Evolutionary conservation across 2,888 invertebrate genomes (phyloP).

Genomic region (Euzetes globulus): DNA sequence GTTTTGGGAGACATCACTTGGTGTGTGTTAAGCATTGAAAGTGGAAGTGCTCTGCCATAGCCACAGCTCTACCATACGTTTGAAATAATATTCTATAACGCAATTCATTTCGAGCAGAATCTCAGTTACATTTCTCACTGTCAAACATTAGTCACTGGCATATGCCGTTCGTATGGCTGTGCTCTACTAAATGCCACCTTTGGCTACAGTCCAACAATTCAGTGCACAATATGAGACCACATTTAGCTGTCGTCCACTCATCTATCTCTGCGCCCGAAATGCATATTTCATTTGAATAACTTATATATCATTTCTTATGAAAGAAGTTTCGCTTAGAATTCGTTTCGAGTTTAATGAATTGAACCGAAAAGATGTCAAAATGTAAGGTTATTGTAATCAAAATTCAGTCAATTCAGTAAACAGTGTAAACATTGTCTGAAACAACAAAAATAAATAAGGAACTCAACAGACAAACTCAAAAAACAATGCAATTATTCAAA

Average conservation of each 20-base stretch:
- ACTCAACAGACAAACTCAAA: too few species aligned
- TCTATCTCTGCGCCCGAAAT: neutral
- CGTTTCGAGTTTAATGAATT: too few species aligned
- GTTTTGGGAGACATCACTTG: constrained; percentile 11
- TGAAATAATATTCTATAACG: constrained; percentile 22
- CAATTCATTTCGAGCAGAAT: constrained; percentile 2
- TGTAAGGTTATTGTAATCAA: too few species aligned
- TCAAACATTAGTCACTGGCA: constrained; percentile 27
- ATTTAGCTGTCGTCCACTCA: constrained; percentile 26
- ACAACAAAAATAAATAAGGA: too few species aligned
- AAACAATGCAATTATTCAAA: neutral
- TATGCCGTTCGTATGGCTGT: neutral
- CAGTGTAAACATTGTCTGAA: too few species aligned
- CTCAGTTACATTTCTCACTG: constrained; percentile 19
- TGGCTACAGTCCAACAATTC: constrained; percentile 24
- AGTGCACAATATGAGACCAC: constrained; percentile 12
- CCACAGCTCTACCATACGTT: neutral
- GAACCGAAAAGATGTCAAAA: too few species aligned
- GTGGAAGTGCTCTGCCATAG: neutral
- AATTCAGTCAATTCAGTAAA: too few species aligned
- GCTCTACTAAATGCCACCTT: constrained; percentile 3
- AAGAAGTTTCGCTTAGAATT: too few species aligned
- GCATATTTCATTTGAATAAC: too few species aligned
- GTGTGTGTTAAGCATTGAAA: neutral
- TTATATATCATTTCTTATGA: neutral